Conservation (phyloP, 2,113 vertebrate genomes). For the Columba livia region DNA sequence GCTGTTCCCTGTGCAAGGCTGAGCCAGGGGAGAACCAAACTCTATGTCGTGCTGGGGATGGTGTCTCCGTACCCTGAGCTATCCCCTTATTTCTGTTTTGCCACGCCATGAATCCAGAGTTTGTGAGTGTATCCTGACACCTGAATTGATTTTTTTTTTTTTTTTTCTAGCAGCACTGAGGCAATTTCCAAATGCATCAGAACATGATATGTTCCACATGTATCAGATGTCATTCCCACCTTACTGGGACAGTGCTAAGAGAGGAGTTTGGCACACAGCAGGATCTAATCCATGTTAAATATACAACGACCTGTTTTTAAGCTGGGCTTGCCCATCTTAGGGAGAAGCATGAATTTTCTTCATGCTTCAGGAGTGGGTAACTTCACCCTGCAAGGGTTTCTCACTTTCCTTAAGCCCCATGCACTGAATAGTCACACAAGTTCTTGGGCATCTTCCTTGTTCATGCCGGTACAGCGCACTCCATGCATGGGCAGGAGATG, state of each 20-base stretch:
- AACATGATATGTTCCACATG: background rate
- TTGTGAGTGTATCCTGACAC: background rate
- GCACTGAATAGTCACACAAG: background rate
- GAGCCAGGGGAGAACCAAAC: background rate
- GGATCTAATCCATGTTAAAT: background rate
- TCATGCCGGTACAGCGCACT: background rate
- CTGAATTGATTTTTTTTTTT: background rate
- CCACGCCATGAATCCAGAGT: background rate
- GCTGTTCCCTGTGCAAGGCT: no score
- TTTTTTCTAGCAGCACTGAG: background rate
- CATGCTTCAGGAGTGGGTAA: background rate
- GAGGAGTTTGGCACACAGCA: background rate
- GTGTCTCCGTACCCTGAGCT: background rate
- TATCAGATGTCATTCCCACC: background rate
- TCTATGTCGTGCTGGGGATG: rapidly evolving
- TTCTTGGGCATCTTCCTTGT: background rate
- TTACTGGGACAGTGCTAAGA: background rate
- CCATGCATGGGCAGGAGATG: background rate
- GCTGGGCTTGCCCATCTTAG: background rate
- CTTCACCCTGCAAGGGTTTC: background rate
- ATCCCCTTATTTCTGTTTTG: background rate
- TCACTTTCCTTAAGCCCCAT: background rate
- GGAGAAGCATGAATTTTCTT: background rate
- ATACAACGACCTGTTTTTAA: background rate
- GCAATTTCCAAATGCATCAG: background rate